phyloP scores from a whole-genome alignment of 2,113 vertebrate genomes.

The Bubo blakistoni region DNA sequence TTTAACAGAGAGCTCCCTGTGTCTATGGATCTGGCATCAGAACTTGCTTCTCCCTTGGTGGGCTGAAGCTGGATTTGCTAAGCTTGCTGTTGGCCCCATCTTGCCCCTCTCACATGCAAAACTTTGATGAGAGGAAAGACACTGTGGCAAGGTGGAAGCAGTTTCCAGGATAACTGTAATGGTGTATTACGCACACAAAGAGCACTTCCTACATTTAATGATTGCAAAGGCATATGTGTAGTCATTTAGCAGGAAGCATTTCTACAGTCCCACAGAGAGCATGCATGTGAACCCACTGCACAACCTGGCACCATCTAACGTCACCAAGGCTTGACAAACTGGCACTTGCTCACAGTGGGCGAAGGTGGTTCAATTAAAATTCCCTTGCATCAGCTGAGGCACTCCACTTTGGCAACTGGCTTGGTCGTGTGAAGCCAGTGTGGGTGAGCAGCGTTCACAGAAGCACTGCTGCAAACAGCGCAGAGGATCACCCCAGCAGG shows the following conservation, averaged over 20 bases:
- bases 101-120: not conserved
- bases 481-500: not conserved
- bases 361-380: not conserved
- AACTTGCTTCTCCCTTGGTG: not conserved
- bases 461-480: not conserved
- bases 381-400: not conserved
- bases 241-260: not conserved
- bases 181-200: not conserved
- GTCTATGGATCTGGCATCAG: not conserved
- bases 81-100: not conserved
- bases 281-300: not conserved
- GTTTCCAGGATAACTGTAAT: not conserved
- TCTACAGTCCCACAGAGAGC: not conserved
- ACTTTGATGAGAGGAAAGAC: not conserved
- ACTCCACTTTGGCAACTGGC: not conserved
- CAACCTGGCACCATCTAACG: not conserved
- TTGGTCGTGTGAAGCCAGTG: rapidly evolving
- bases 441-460: not conserved
- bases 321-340: not conserved
- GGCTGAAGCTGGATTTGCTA: not conserved
- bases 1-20: not conserved
- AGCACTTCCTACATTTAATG: not conserved
- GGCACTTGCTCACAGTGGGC: not conserved
- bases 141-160: not conserved
- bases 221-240: not conserved